phyloP scores from a whole-genome alignment of 2,797 vertebrate species.

The Danio albolineatus region DNA sequence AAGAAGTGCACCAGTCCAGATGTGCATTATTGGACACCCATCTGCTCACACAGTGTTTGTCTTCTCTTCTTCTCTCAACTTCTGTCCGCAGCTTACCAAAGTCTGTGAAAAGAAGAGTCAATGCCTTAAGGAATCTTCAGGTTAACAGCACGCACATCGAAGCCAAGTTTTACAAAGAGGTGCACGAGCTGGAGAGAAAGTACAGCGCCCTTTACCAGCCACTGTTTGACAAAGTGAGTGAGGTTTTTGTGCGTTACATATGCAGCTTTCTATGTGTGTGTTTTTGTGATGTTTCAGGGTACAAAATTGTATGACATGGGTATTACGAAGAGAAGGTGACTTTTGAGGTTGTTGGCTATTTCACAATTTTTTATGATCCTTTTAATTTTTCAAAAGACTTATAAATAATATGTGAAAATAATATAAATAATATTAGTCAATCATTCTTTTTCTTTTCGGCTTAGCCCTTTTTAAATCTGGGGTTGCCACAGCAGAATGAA shows the following conservation, averaged over 20 bases:
- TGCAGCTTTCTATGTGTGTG: background rate
- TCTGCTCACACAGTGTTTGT: constrained; percentile 34
- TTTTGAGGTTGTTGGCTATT: too few species aligned
- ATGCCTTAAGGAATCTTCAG: constrained; percentile 90
- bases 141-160: constrained; percentile 89
- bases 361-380: too few species aligned
- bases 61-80: constrained; percentile 45
- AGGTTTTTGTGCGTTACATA: background rate
- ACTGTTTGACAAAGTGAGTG: constrained; percentile 86
- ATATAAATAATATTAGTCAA: too few species aligned
- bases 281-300: too few species aligned
- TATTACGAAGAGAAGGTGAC: too few species aligned
- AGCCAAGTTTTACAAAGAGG: constrained; percentile 90
- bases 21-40: constrained; percentile 39
- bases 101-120: constrained; percentile 88
- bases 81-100: constrained; percentile 81
- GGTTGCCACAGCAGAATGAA: too few species aligned
- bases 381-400: too few species aligned
- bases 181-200: constrained; percentile 89
- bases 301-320: too few species aligned
- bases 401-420: too few species aligned
- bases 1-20: constrained; percentile 39
- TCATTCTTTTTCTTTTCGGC: too few species aligned
- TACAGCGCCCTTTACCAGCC: constrained; percentile 88
- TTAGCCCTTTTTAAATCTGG: too few species aligned